Evolutionary conservation across 2,888 invertebrate genomes (phyloP).

Genomic region (Trilocha varians): DNA sequence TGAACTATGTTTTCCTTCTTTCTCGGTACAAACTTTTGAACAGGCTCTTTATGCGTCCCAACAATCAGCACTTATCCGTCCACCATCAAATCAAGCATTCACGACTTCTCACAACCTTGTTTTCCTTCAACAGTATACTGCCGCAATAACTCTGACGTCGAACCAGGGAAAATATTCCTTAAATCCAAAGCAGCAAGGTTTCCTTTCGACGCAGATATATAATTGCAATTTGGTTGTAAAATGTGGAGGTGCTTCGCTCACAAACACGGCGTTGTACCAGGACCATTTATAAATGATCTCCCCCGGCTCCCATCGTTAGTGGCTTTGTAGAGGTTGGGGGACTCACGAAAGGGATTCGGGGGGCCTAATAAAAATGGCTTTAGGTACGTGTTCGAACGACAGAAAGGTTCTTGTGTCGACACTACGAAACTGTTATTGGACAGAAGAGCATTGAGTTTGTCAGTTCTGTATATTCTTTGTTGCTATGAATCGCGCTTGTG

Average conservation of each 20-base stretch:
- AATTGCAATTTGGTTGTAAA: conserved; percentile 51
- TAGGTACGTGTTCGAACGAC: conserved; percentile 55
- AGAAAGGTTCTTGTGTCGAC: conserved; percentile 59
- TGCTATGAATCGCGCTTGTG: conserved; percentile 61
- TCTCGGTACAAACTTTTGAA: conserved; percentile 12
- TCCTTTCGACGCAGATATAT: conserved; percentile 30
- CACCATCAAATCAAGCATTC: conserved; percentile 52
- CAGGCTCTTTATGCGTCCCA: conserved; percentile 18
- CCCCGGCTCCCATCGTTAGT: conserved; percentile 26
- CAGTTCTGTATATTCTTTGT: conserved; percentile 59
- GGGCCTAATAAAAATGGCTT: conserved; percentile 36
- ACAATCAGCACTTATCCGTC: conserved; percentile 35
- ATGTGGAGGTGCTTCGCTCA: conserved; percentile 62
- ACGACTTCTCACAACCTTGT: conserved; percentile 56
- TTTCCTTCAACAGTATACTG: conserved; percentile 58
- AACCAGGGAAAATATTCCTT: conserved; percentile 39
- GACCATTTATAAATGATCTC: conserved; percentile 43
- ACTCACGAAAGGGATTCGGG: conserved; percentile 14
- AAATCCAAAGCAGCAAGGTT: conserved; percentile 29
- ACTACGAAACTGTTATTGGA: conserved; percentile 67
- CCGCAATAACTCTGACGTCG: conserved; percentile 15
- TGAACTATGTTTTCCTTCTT: conserved; percentile 8
- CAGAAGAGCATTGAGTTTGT: conserved; percentile 54
- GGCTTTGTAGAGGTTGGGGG: conserved; percentile 23
- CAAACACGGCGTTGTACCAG: conserved; percentile 61